Evolutionary conservation across 2,113 vertebrate species (phyloP), one percentile per base, ranked within the genome.

Genomic region (Corynorhinus townsendii): DNA sequence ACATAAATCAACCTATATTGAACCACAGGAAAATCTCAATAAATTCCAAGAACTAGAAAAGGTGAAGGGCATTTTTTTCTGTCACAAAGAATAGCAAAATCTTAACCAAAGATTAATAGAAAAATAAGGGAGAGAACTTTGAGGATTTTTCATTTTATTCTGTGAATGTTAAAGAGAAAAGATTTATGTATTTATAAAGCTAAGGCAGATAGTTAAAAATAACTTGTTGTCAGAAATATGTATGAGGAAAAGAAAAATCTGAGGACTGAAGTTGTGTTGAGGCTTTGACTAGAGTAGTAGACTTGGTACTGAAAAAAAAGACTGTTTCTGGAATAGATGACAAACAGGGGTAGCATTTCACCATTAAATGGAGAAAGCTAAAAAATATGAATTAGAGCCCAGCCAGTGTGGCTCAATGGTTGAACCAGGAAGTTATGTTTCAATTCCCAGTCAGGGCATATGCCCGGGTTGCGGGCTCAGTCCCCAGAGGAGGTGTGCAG

Each of bases 101-200:
- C 35, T 68, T 49, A 92, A 80, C 66, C 19, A 75, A 89, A 76
- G 45, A 80, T 11, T 64, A 83, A 43, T 9, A 79, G 49, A 33
- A 62, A 43, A 73, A 11, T 28, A 16, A 16, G 24, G 26, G 24
- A 77, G 12, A 66, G 43, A 72, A 69, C 9, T 30, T 68, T 35
- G 16, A 96, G 28, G 69, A 59, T 45, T 69, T 89, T 56, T 40
- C 28, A 43, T 66, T 86, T 89, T 89, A 47, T 83, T 62, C 76
- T 81, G 40, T 26, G 11, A 72, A 35, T 43, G 47, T 66, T 64
- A 71, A 73, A 85, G 54, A 89, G 10, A 82, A 91, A 93, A 62
- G 33, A 89, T 7, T 56, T 66, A n/a, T 56, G 71, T 87, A 77
- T 94, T 96, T 93, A 81, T 71, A 77, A 89, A 94, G 66, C n/a